Percentiles rank a stretch among this genome's conserved stretches.
Conservation (phyloP, 2,888 invertebrate species). For the Schizotus pectinicornis region DNA sequence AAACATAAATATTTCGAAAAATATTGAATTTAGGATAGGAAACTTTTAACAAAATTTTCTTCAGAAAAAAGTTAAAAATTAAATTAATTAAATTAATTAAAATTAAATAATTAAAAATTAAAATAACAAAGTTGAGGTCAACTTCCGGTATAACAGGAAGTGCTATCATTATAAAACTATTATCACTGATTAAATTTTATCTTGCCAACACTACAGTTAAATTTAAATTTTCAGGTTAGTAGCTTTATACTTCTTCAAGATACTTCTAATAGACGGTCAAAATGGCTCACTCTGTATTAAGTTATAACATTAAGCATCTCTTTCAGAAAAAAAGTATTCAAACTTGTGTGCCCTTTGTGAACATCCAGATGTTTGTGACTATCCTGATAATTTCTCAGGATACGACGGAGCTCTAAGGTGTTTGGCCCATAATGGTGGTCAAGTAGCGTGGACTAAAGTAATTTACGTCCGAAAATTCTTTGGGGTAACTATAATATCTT, state of each 20-base stretch:
- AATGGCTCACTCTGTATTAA: too few species aligned
- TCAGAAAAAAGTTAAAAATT: too few species aligned
- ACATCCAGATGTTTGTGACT: slow-evolving; percentile 76
- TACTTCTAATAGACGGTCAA: too few species aligned
- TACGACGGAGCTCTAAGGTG: slow-evolving; percentile 87
- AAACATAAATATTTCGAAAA: too few species aligned
- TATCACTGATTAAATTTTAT: too few species aligned
- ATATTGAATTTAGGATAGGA: too few species aligned
- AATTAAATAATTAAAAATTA: background rate
- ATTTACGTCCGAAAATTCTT: slow-evolving; percentile 81
- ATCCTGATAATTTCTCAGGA: slow-evolving; percentile 84
- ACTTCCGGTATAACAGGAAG: too few species aligned
- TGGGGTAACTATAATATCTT: slow-evolving; percentile 60
- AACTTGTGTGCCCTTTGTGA: slow-evolving; percentile 81
- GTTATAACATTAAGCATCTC: too few species aligned
- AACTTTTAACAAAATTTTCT: too few species aligned
- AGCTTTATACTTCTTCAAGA: too few species aligned
- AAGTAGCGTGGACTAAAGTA: slow-evolving; percentile 87
- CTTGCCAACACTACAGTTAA: background rate
- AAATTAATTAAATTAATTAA: background rate
- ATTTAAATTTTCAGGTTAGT: slow-evolving; percentile 1
- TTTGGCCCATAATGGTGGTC: slow-evolving; percentile 79
- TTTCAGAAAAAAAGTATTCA: slow-evolving; percentile 76
- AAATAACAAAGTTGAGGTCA: too few species aligned
- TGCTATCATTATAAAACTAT: too few species aligned